Conservation (phyloP, 2,113 vertebrate species). For the Carettochelys insculpta region DNA sequence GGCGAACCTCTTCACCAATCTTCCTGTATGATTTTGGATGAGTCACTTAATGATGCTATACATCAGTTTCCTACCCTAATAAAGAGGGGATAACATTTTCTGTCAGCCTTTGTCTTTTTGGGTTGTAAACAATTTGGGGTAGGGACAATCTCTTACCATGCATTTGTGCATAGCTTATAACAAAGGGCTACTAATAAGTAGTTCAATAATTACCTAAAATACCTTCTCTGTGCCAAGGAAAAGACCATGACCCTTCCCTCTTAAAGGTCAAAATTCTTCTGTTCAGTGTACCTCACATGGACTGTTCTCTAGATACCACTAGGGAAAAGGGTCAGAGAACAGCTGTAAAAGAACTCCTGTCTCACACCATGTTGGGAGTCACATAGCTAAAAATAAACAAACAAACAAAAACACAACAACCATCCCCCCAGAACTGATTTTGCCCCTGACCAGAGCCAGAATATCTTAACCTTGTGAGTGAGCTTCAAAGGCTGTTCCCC, state of each 20-base stretch:
- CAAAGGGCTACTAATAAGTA: background rate
- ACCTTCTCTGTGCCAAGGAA: background rate
- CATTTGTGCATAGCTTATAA: background rate
- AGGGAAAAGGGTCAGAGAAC: background rate
- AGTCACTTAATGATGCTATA: background rate
- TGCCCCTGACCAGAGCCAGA: background rate
- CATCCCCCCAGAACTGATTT: background rate
- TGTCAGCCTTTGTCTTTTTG: background rate
- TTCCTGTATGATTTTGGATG: background rate
- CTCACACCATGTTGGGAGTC: background rate
- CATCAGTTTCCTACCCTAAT: background rate
- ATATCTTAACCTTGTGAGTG: background rate
- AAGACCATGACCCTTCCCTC: background rate
- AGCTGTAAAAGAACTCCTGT: background rate
- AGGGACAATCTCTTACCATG: background rate
- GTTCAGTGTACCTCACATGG: background rate
- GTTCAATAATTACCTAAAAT: background rate
- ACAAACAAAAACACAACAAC: no score
- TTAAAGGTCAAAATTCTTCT: background rate
- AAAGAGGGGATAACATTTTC: background rate
- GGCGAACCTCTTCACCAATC: background rate
- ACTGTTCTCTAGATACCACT: background rate
- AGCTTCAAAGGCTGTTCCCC: background rate
- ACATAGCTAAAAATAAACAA: background rate
- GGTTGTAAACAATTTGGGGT: background rate